Evolutionary conservation across 2,797 vertebrate genomes (phyloP).

Genomic region (Xenentodon cancila): DNA sequence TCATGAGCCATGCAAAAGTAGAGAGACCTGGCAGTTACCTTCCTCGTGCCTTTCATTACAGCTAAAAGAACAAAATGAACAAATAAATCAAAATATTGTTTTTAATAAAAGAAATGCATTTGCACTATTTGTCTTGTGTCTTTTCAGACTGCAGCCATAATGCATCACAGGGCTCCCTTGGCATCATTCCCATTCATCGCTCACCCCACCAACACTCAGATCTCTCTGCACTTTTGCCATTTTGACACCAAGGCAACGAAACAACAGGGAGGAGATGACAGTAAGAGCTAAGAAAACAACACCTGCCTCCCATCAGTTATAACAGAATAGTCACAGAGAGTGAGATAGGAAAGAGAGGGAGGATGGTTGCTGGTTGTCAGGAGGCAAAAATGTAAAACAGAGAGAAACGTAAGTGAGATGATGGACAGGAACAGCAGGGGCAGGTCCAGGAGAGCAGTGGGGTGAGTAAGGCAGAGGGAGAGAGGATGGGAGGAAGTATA

Average conservation of each 20-base stretch:
- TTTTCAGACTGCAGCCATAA: slow-evolving; percentile 4
- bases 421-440: slow-evolving; percentile 23
- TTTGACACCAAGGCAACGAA: slow-evolving; percentile 45
- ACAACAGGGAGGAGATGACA: slow-evolving; percentile 52
- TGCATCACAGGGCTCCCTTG: slow-evolving; percentile 8
- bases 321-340: slow-evolving; percentile 3
- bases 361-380: slow-evolving; percentile 1
- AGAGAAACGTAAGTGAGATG: not conserved
- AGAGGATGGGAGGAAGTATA: not conserved
- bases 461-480: slow-evolving; percentile 11
- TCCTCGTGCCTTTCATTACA: fast-evolving
- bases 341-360: not conserved
- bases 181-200: slow-evolving; percentile 28
- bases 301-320: slow-evolving; percentile 56
- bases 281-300: slow-evolving; percentile 52
- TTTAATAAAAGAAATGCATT: not conserved
- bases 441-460: slow-evolving; percentile 7
- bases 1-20: no score
- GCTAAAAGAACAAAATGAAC: slow-evolving; percentile 6
- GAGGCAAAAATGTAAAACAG: slow-evolving; percentile 12
- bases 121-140: slow-evolving; percentile 1
- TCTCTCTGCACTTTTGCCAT: slow-evolving; percentile 25
- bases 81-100: not conserved
- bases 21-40: not conserved
- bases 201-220: slow-evolving; percentile 14